Conservation (phyloP, 1,140 invertebrate species). For the Physella acuta region DNA sequence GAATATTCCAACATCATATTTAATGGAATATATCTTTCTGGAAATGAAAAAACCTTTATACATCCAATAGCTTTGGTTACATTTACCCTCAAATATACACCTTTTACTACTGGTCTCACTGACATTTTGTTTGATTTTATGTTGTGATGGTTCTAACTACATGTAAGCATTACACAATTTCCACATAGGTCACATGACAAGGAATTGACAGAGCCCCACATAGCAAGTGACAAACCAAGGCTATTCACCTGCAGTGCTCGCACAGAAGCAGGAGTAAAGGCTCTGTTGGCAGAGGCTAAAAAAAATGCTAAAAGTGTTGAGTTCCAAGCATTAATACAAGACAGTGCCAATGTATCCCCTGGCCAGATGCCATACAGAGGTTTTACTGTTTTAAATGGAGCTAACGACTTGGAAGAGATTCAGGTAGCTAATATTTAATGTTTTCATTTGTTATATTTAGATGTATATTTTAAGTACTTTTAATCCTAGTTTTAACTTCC, state of each 20-base stretch:
- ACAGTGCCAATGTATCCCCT: constrained; percentile 72
- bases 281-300: constrained; percentile 68
- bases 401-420: constrained; percentile 33
- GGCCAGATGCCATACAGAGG: constrained; percentile 75
- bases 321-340: constrained; percentile 75
- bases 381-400: constrained; percentile 69
- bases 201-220: constrained; percentile 25
- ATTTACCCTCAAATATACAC: no score
- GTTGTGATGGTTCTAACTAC: no score
- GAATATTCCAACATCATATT: no score
- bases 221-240: constrained; percentile 60
- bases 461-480: not conserved
- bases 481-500: not conserved
- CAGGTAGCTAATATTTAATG: constrained; percentile 34
- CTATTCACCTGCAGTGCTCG: constrained; percentile 80
- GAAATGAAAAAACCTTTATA: no score
- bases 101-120: no score
- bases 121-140: no score
- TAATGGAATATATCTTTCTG: no score
- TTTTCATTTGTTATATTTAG: no score
- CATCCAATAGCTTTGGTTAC: no score
- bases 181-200: constrained; percentile 26
- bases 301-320: constrained; percentile 69
- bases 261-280: constrained; percentile 77
- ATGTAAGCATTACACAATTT: no score